Conservation (phyloP, 2,797 vertebrate species). For the Atherinosoma microstoma region DNA sequence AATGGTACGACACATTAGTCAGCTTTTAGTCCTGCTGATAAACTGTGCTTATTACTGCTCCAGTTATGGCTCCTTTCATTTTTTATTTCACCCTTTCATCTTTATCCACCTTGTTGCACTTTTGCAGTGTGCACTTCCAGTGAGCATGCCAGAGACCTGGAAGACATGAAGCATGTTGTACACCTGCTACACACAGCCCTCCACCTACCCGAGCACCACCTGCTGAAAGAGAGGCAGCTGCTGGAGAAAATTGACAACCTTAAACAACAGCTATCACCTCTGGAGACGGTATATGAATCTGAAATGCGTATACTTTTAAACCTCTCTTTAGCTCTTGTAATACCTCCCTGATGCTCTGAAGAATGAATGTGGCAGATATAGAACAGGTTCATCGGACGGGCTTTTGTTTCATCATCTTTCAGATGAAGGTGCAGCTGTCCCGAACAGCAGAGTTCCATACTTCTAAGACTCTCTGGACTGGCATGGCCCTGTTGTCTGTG, state of each 20-base stretch:
- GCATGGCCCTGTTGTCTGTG: conserved; percentile 89
- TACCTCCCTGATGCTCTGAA: neutral
- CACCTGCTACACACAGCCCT: conserved; percentile 89
- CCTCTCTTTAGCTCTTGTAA: neutral
- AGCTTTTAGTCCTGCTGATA: neutral
- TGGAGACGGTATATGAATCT: conserved; percentile 88
- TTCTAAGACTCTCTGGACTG: conserved; percentile 85
- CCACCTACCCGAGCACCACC: conserved; percentile 86
- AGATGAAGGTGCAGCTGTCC: conserved; percentile 87
- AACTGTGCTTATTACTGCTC: conserved; percentile 4
- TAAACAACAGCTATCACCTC: conserved; percentile 87
- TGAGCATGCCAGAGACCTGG: conserved; percentile 77
- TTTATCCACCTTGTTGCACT: conserved; percentile 1
- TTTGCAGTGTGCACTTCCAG: conserved; percentile 74
- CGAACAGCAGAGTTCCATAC: conserved; percentile 80
- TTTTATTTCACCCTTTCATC: neutral
- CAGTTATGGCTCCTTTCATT: neutral
- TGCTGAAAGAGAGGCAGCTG: conserved; percentile 86
- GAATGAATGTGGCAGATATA: neutral
- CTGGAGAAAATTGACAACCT: conserved; percentile 86
- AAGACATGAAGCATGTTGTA: conserved; percentile 87
- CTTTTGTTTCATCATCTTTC: neutral
- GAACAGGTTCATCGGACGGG: neutral
- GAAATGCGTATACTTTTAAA: neutral
- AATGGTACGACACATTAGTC: conserved; percentile 79